Evolutionary conservation across 2,888 invertebrate species (phyloP).

Genomic region (Luperina nickerlii): DNA sequence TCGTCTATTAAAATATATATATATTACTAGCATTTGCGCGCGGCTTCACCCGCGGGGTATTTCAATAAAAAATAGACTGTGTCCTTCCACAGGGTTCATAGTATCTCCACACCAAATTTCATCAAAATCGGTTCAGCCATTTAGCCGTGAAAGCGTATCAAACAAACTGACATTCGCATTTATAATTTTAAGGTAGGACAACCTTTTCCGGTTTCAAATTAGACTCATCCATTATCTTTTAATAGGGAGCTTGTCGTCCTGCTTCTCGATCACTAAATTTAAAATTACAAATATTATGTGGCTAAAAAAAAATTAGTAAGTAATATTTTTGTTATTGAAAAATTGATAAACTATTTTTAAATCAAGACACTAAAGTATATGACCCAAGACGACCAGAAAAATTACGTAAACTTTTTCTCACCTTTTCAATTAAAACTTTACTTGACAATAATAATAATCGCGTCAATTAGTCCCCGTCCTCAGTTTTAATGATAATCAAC

Average conservation of each 20-base stretch:
- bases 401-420: constrained; percentile 5
- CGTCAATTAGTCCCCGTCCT: constrained; percentile 56
- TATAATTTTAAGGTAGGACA: not conserved
- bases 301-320: not conserved
- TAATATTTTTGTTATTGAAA: not conserved
- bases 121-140: not conserved
- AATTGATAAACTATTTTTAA: not conserved
- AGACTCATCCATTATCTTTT: not conserved
- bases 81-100: not conserved
- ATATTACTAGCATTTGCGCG: too few species aligned
- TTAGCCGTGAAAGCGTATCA: not conserved
- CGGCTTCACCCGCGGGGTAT: not conserved
- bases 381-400: not conserved
- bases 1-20: not conserved
- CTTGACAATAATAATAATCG: constrained; percentile 24
- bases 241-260: too few species aligned
- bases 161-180: not conserved
- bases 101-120: not conserved
- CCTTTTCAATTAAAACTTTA: constrained; percentile 40
- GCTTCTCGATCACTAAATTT: not conserved
- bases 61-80: not conserved
- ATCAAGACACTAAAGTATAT: not conserved
- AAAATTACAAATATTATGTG: not conserved
- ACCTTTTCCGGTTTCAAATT: not conserved
- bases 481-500: constrained; percentile 60